Base-by-base conservation (phyloP, 2,113 vertebrate species). In the Mugil cephalus region DNA sequence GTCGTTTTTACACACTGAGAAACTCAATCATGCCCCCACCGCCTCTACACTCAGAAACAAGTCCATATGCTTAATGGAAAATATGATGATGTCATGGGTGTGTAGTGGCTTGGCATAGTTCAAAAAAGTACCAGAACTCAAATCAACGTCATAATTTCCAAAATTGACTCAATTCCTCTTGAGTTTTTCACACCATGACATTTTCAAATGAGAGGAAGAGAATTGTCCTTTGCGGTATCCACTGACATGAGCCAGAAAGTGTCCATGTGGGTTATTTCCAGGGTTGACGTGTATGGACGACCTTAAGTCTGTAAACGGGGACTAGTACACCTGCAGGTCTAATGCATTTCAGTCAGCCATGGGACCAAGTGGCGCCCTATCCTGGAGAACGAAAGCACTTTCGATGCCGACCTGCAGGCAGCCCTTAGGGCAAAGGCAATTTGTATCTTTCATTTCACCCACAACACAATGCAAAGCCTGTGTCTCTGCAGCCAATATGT, bases 361-460 rank as follows among this genome's bases (percentile, higher is more conserved):
- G 77, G 85, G 78, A 84, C 65, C 54, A 24, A 47, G 63, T 10
- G 66, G 61, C 83, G 55, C 69, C 66, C 80, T 67, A 48, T 79
- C 79, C 79, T 86, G 80, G 58, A 78, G 73, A 88, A 85, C 82
- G 75, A 89, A 82, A 88, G 88, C 91, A 89, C 92, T 92, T 87
- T 80, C 45, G 63, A 88, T 69, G 88, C 76, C 66, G 84, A 86
- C 87, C 83, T 86, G 86, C 55, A 39, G 85, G 86, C 71, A 73
- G 87, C 88, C 88, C 84, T 80, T 58, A 82, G 86, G 88, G 79
- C 86, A 88, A 92, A 92, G 87, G 82, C 90, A 89, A 89, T 88
- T 86, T 80, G 71, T 71, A 82, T 85, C 77, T 82, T 86, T 80
- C 74, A 87, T 86, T 79, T 69, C 68, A 75, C 46, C 75, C 82